Evolutionary conservation across 1,140 invertebrate genomes (phyloP).

Genomic region (Zaprionus gabonicus): DNA sequence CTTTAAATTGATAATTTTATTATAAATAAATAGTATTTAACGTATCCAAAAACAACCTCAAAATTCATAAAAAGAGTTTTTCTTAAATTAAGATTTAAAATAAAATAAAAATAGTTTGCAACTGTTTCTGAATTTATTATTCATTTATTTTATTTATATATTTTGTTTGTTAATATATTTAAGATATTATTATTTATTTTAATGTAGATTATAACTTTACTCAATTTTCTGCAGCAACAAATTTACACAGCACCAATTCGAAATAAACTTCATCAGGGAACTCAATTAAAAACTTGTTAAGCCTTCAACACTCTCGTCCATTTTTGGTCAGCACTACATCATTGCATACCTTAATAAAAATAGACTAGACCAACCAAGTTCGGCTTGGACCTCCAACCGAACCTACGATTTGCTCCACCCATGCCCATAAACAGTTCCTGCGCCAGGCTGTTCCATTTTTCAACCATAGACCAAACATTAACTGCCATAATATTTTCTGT

Average conservation of each 20-base stretch:
- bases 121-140: too few species aligned
- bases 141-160: too few species aligned
- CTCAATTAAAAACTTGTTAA: slow-evolving; percentile 49
- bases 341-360: slow-evolving; percentile 3
- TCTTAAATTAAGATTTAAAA: too few species aligned
- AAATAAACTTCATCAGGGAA: slow-evolving; percentile 33
- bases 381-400: background rate
- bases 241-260: background rate
- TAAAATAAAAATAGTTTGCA: too few species aligned
- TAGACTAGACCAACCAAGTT: slow-evolving; percentile 15
- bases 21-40: too few species aligned
- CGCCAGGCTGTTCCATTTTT: slow-evolving; percentile 4
- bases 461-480: slow-evolving; percentile 37
- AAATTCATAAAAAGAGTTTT: too few species aligned
- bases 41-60: too few species aligned
- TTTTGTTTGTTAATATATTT: too few species aligned
- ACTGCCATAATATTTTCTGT: slow-evolving; percentile 20
- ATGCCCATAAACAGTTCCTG: slow-evolving; percentile 18
- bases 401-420: slow-evolving; percentile 10
- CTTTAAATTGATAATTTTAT: too few species aligned
- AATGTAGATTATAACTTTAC: too few species aligned
- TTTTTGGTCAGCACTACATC: slow-evolving; percentile 13
- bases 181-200: too few species aligned
- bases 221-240: background rate
- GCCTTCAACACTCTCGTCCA: slow-evolving; percentile 10